Evolutionary conservation across 1,140 invertebrate genomes (phyloP).

Genomic region (Druon quercuslanigerum): DNA sequence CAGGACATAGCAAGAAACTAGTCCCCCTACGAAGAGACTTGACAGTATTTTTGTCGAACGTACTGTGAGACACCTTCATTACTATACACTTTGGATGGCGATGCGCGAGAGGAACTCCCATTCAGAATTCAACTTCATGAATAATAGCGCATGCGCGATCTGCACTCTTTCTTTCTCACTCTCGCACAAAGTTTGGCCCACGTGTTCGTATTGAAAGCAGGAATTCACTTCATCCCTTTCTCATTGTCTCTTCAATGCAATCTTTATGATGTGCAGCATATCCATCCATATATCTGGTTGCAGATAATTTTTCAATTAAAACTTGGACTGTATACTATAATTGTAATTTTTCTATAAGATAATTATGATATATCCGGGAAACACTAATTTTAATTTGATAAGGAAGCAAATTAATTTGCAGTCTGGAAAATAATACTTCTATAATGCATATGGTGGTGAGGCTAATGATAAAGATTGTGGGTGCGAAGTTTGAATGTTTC

Average conservation of each 20-base stretch:
- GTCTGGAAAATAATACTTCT: not conserved
- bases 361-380: too few species aligned
- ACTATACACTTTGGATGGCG: constrained; percentile 56
- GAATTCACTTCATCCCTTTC: constrained; percentile 30
- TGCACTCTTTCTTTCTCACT: constrained; percentile 26
- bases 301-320: too few species aligned
- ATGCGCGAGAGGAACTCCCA: constrained; percentile 52
- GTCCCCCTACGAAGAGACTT: constrained; percentile 55
- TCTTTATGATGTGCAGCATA: not conserved
- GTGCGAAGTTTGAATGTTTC: not conserved
- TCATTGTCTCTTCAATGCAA: constrained; percentile 21
- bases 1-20: constrained; percentile 59
- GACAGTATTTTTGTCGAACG: constrained; percentile 69
- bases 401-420: not conserved
- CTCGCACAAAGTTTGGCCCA: not conserved
- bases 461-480: not conserved
- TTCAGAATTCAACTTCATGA: constrained; percentile 67
- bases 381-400: not conserved
- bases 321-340: too few species aligned
- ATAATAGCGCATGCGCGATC: constrained; percentile 50
- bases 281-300: too few species aligned
- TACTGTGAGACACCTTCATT: constrained; percentile 70
- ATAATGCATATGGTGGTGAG: not conserved
- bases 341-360: too few species aligned
- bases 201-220: not conserved